Evolutionary conservation across 2,797 vertebrate genomes (phyloP).

Genomic region (Pangasius krempfi): DNA sequence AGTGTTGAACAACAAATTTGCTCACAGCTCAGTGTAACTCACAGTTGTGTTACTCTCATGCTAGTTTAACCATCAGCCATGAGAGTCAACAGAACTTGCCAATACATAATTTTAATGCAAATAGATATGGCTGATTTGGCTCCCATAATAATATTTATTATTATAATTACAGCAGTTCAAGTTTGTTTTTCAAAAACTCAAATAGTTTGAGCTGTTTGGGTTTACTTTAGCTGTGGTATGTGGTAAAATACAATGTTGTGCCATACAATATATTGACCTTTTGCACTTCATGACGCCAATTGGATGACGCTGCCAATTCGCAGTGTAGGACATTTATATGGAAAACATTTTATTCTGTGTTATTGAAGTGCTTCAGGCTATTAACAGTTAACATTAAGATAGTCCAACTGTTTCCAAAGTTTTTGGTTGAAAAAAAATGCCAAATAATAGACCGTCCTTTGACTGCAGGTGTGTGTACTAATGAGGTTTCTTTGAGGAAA

Average conservation of each 20-base stretch:
- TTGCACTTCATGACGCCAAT: neutral
- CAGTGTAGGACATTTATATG: neutral
- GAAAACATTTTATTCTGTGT: neutral
- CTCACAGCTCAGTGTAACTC: too few species aligned
- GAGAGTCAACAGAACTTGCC: neutral
- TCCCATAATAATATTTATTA: neutral
- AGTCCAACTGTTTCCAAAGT: neutral
- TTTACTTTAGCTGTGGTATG: neutral
- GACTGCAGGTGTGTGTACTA: slow-evolving; percentile 1
- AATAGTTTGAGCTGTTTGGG: neutral
- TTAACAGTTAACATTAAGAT: neutral
- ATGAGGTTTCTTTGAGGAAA: neutral
- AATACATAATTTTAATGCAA: neutral
- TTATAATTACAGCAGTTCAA: neutral
- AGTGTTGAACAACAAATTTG: neutral
- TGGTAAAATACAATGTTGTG: neutral
- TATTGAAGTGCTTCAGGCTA: neutral
- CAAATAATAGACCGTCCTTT: neutral
- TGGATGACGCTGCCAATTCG: neutral
- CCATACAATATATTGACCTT: neutral
- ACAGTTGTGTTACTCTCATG: neutral
- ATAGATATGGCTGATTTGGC: neutral
- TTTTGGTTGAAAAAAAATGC: neutral
- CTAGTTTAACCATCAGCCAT: neutral
- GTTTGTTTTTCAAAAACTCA: neutral